phyloP scores from a whole-genome alignment of 2,113 vertebrate species.

The Narcine bancroftii region DNA sequence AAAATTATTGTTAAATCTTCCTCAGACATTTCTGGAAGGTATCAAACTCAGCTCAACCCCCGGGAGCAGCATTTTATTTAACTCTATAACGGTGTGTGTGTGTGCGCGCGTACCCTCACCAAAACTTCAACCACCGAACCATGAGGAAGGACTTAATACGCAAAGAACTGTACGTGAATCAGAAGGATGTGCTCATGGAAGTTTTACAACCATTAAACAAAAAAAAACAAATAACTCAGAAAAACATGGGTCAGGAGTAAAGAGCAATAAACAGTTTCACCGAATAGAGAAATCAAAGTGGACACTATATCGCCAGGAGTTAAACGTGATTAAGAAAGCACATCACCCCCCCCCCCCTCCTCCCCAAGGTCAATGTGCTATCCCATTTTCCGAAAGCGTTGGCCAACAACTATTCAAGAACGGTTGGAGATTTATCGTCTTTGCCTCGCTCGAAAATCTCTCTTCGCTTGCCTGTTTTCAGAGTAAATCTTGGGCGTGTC shows the following conservation, averaged over 20 bases:
- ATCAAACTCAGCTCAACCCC: background rate
- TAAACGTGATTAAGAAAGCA: background rate
- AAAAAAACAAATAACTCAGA: background rate
- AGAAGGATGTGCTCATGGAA: background rate
- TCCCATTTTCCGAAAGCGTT: background rate
- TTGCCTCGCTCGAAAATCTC: background rate
- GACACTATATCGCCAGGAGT: no score
- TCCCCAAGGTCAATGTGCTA: no score
- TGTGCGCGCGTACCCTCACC: background rate
- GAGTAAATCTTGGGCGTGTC: background rate
- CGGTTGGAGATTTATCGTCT: background rate
- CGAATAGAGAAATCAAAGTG: background rate
- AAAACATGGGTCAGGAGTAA: background rate
- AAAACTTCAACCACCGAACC: background rate
- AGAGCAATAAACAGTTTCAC: background rate
- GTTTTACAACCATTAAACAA: background rate
- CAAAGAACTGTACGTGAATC: background rate
- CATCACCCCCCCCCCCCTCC: no score
- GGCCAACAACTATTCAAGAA: no score
- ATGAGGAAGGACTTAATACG: slow-evolving; percentile 1
- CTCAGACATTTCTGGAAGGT: background rate
- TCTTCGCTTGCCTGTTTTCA: background rate
- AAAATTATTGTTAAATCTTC: background rate
- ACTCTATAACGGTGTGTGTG: background rate
- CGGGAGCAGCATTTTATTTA: background rate